Percentiles rank a stretch among this genome's conserved stretches.
phyloP scores from a whole-genome alignment of 1,140 invertebrate genomes.

The Seison nebaliae region DNA sequence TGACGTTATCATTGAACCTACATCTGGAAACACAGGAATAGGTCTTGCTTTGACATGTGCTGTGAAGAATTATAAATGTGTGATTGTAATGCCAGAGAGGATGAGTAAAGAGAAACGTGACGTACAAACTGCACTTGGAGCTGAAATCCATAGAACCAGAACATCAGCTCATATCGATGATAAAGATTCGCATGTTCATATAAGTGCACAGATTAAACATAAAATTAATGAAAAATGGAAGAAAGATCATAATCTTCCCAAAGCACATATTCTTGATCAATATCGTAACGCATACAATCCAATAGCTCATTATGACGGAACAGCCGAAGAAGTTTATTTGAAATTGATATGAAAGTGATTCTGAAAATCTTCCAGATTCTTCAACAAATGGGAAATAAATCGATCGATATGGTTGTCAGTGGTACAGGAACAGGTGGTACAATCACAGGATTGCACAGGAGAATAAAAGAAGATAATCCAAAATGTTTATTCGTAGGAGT shows the following conservation, averaged over 20 bases:
- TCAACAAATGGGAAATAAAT: constrained; percentile 18
- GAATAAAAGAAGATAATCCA: constrained; percentile 45
- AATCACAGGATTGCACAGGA: constrained; percentile 50
- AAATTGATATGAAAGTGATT: too few relatives aligned
- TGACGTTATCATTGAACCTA: constrained; percentile 73
- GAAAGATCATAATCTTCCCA: too few relatives aligned
- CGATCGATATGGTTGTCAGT: constrained; percentile 52
- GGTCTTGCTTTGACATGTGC: constrained; percentile 75
- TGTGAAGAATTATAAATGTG: constrained; percentile 75
- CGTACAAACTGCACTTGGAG: constrained; percentile 56
- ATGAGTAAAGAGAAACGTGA: constrained; percentile 85
- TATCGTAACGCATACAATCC: constrained; percentile 66
- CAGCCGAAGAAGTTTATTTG: constrained; percentile 62
- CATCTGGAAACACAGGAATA: constrained; percentile 46
- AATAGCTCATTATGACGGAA: constrained; percentile 66
- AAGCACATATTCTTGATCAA: constrained; percentile 69
- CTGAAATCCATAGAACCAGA: constrained; percentile 75
- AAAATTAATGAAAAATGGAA: constrained; percentile 30
- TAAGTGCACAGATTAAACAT: constrained; percentile 47
- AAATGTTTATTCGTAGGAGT: constrained; percentile 44
- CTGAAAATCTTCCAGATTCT: too few relatives aligned
- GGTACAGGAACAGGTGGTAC: constrained; percentile 70
- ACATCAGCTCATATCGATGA: constrained; percentile 62
- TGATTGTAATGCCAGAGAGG: constrained; percentile 94
- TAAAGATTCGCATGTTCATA: constrained; percentile 63